A percentile compares a stretch with the other conserved stretches of the same genome.
phyloP scores from a whole-genome alignment of 2,888 invertebrate species.

The Penaeus monodon region DNA sequence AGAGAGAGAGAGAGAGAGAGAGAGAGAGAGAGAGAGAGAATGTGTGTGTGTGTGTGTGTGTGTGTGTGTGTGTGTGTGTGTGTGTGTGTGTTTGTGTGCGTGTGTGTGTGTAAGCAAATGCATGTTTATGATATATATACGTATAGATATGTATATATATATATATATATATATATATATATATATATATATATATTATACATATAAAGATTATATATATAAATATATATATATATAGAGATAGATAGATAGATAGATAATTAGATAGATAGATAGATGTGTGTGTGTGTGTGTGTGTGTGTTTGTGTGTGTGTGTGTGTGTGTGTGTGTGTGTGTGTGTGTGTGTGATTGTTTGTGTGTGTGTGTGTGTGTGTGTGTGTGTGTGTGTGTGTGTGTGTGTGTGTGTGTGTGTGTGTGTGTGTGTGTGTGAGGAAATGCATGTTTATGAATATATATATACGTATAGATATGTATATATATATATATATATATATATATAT shows the following conservation, averaged over 20 bases:
- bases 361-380: not conserved
- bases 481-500: slow-evolving; percentile 12
- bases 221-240: not conserved
- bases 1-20: too few species aligned
- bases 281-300: not conserved
- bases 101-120: not conserved
- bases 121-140: not conserved
- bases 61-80: not conserved
- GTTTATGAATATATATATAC: not conserved
- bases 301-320: not conserved
- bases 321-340: not conserved
- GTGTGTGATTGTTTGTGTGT: not conserved
- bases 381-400: not conserved
- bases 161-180: not conserved
- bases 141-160: not conserved
- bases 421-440: not conserved
- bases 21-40: too few species aligned
- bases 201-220: not conserved
- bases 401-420: not conserved
- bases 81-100: not conserved
- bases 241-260: too few species aligned
- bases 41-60: not conserved
- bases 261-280: too few species aligned
- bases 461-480: not conserved
- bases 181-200: not conserved